Evolutionary conservation across 2,888 invertebrate species (phyloP), one percentile per base, ranked within the genome.

Genomic region (Leptopilina drosophilae): DNA sequence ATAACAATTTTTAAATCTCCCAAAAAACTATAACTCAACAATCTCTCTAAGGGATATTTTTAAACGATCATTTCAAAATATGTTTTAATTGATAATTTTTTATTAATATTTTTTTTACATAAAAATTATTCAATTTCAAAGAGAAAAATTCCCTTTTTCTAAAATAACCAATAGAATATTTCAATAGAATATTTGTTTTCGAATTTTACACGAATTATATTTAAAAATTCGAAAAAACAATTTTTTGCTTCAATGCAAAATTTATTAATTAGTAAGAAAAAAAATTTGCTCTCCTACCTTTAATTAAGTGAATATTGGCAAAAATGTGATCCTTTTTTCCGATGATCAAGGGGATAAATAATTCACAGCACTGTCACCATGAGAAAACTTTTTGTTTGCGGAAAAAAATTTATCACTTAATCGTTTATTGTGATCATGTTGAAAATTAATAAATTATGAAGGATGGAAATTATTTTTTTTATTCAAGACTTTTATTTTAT

Each of bases 311-410:
- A 4, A 33, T 33, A 33, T 33, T 5, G 33, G 33, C 33, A 12
- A 56, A 40, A 53, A 49, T 42, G 12, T 26, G 56, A 73, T 73
- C 73, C 73, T 26, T 26, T 20, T 73, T 73, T 73, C 26, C 56
- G n/a, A 56, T 56, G 9, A 42, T 42, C 5, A 20, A 33, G 11
- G 49, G 73, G 33, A 53, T 14, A 73, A 53, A 33, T 56, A 73
- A 73, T n/a, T 73, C 73, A 73, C 73, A 73, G 73, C 73, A 73
- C 73, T 56, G 33, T 73, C 73, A 73, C 56, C 53, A n/a, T 56
- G 56, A n/a, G 14, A 73, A 73, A 26, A 33, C n/a, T 53, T 33
- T 33, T 33, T 33, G 33, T 33, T 69, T 20, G 56, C 8, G 26
- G 1, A 56, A 73, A n/a, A 1, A 73, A 9, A 53, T 9, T 1